phyloP scores from a whole-genome alignment of 2,797 vertebrate genomes.

The Pseudopleuronectes americanus region DNA sequence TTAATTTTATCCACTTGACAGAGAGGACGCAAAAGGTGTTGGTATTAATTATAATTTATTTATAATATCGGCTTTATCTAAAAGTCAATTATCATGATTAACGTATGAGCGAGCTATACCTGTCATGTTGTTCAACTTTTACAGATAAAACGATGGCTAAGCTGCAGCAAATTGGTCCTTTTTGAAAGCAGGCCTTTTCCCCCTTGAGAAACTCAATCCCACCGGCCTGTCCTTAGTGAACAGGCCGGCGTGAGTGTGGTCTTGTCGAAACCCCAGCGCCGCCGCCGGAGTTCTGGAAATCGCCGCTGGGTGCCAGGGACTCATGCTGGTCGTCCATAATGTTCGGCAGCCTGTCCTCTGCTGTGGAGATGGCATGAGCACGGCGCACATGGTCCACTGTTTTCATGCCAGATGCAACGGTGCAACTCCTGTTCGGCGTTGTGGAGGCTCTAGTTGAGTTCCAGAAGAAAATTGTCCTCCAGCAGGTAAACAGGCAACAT shows the following conservation, averaged over 20 bases:
- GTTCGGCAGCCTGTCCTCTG: constrained; percentile 67
- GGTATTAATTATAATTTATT: not conserved
- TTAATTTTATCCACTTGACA: not conserved
- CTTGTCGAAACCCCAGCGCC: constrained; percentile 52
- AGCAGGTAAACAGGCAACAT: constrained; percentile 51
- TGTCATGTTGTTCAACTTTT: not conserved
- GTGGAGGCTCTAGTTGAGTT: constrained; percentile 34
- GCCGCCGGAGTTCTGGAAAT: constrained; percentile 29
- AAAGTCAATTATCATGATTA: too few species aligned
- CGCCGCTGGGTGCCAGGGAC: constrained; percentile 51
- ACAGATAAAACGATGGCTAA: not conserved
- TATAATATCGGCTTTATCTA: too few species aligned
- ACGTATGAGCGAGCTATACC: not conserved
- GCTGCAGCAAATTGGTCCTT: not conserved
- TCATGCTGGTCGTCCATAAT: constrained; percentile 74
- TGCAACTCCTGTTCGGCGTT: constrained; percentile 60
- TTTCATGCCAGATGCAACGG: constrained; percentile 70
- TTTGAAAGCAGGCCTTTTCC: constrained; percentile 2
- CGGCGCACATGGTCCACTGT: constrained; percentile 66
- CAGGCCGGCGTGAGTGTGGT: constrained; percentile 44
- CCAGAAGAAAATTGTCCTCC: constrained; percentile 52
- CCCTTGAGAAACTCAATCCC: constrained; percentile 6
- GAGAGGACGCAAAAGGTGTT: not conserved
- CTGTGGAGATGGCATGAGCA: constrained; percentile 57
- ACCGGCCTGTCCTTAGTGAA: constrained; percentile 1